Evolutionary conservation across 2,113 vertebrate genomes (phyloP), one percentile per base, ranked within the genome.

Genomic region (Psophia crepitans): DNA sequence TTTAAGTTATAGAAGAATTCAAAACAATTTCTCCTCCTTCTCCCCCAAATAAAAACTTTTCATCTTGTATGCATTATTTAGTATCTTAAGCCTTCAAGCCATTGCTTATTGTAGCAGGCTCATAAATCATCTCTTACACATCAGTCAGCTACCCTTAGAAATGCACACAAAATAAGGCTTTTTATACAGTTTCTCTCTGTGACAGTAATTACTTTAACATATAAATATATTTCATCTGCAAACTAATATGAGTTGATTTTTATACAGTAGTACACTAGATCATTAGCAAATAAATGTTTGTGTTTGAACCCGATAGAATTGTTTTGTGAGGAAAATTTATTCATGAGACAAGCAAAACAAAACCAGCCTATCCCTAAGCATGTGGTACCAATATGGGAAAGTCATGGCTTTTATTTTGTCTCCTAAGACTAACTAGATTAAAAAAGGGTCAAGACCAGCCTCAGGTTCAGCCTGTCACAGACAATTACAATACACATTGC

Each of bases 361-460:
- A 84, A 78, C n/a, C 19, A 56, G 30, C 35, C 35, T 49, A 27
- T 88, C 79, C 83, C 83, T 94, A 82, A 93, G 14, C 53, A 76
- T 4, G 15, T 22, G 70, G 26, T 41, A 87, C n/a, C 48, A 92
- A 48, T 58, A 76, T 23, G 24, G 61, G 17, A 89, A 84, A 94
- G 24, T n/a, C 53, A 41, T 20, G 37, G 41, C 17, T 91, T 95
- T 66, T 71, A 37, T 89, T 90, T 94, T 68, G 57, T 60, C 65
- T 87, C 65, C 53, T 74, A 46, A n/a, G 66, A 75, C 33, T 33
- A 81, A 91, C 61, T 3, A 81, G n/a, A 90, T 46, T 90, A 26
- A 30, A 93, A 74, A 86, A 90, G 84, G 73, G 80, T 93, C 88
- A 95, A 57, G 39, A 93, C n/a, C 56, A 92, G 96, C 92, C 88